phyloP scores from a whole-genome alignment of 30 jellyfish, hydroid and myxozoan genomes.

The Aurelia aurita complex sp. Pacific region DNA sequence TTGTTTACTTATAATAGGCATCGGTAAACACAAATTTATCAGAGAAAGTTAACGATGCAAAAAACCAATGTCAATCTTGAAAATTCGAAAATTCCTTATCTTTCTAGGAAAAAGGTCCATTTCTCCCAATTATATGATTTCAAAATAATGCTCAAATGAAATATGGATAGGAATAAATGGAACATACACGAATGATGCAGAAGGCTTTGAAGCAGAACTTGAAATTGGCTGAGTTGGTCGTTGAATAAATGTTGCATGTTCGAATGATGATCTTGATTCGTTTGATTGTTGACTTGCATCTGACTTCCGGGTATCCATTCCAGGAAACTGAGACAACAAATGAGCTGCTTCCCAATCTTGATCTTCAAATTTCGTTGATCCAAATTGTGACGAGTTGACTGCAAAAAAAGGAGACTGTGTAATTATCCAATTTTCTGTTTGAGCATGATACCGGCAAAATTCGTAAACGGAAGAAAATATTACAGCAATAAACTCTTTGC shows the following conservation, averaged over 20 bases:
- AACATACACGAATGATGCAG: background rate
- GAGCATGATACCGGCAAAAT: too few relatives aligned
- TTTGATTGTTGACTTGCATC: background rate
- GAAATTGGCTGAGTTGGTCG: background rate
- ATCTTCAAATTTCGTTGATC: conserved; percentile 16
- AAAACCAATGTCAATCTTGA: too few relatives aligned
- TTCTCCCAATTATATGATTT: too few relatives aligned
- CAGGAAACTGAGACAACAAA: conserved; percentile 49
- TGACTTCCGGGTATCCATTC: conserved; percentile 47
- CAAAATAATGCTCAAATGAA: too few relatives aligned
- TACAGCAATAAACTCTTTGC: too few relatives aligned
- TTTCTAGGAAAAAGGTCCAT: too few relatives aligned
- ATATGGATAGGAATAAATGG: background rate
- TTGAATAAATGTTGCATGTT: background rate
- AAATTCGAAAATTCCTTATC: too few relatives aligned
- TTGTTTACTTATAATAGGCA: too few relatives aligned
- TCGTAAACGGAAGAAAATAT: too few relatives aligned
- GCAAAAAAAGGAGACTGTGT: background rate
- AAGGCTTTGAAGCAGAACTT: background rate
- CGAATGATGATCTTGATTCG: background rate
- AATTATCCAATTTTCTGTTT: too few relatives aligned
- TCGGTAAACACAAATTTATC: too few relatives aligned
- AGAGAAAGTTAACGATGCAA: too few relatives aligned
- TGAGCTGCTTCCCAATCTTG: conserved; percentile 71
- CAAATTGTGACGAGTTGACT: conserved; percentile 9